phyloP scores from a whole-genome alignment of 2,113 vertebrate species.

The Hypanus sabinus region DNA sequence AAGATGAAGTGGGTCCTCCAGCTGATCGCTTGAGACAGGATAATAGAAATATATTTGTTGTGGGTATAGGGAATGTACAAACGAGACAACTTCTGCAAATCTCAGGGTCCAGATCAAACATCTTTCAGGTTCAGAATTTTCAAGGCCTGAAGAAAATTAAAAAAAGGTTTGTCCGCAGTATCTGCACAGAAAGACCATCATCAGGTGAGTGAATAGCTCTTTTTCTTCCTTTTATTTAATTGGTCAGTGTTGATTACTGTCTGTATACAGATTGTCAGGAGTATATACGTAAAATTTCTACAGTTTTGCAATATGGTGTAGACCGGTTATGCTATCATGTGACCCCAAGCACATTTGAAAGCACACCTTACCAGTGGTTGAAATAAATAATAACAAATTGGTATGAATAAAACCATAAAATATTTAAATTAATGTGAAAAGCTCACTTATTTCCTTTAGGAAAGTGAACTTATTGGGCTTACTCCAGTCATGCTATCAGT shows the following conservation, averaged over 20 bases:
- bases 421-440: background rate
- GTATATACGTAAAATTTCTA: background rate
- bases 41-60: conserved; percentile 53
- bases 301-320: background rate
- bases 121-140: conserved; percentile 54
- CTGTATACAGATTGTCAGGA: background rate
- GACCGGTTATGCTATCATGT: background rate
- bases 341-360: background rate
- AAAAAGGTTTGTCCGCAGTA: conserved; percentile 49
- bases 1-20: conserved; percentile 46
- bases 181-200: conserved; percentile 46
- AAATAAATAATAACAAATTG: background rate
- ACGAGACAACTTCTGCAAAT: conserved; percentile 54
- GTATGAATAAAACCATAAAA: background rate
- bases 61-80: conserved; percentile 52
- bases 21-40: conserved; percentile 44
- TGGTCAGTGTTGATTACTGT: background rate
- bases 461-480: too few species aligned
- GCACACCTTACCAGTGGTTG: background rate
- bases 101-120: conserved; percentile 41
- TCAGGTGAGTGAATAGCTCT: background rate
- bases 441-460: background rate
- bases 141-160: conserved; percentile 46
- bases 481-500: background rate
- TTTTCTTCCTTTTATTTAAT: background rate